Evolutionary conservation across 2,888 invertebrate species (phyloP), one percentile per base, ranked within the genome.

Genomic region (Sisyra nigra): DNA sequence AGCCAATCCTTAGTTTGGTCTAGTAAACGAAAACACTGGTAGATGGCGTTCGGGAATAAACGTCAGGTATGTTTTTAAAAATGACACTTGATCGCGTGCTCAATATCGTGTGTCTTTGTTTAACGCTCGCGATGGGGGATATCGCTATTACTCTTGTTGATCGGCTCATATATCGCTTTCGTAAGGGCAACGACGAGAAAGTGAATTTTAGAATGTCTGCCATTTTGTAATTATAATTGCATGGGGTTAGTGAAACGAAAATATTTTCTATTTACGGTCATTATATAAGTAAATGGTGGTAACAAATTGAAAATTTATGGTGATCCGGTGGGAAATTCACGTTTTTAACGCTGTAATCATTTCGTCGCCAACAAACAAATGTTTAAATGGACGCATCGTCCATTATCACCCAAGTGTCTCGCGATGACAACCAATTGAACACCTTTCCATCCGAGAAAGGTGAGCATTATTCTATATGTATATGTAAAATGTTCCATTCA

Each of bases 401-500:
- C 84, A 91, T 92, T 76, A 92, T 92, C 72, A 89, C 91, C 72
- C 89, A 91, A 80, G 92, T 91, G 78, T 86, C 86, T 74, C 83
- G 89, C 76, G 91, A 92, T 80, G 91, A 91, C 79, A 91, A 91
- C 71, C 84, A 85, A 74, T 76, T 87, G 71, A 87, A 84, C 74
- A 86, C 80, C 73, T 83, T 80, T 75, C 76, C 81, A 69, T 74
- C 80, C 73, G 89, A 88, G 72, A 88, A 89, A 87, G 88, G 89
- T 89, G 77, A 77, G 42, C 37, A 37, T 13, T 36, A 5, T 30
- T 30, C n/a, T n/a, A n/a, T n/a, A 24, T 24, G 24, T 24, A 24
- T 24, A 24, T n/a, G n/a, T n/a, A n/a, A n/a, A n/a, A n/a, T n/a
- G n/a, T n/a, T n/a, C n/a, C n/a, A n/a, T n/a, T n/a, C n/a, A n/a